Evolutionary conservation across 2,888 invertebrate genomes (phyloP), one percentile per base, ranked within the genome.

Genomic region (Callimorpha dominula): DNA sequence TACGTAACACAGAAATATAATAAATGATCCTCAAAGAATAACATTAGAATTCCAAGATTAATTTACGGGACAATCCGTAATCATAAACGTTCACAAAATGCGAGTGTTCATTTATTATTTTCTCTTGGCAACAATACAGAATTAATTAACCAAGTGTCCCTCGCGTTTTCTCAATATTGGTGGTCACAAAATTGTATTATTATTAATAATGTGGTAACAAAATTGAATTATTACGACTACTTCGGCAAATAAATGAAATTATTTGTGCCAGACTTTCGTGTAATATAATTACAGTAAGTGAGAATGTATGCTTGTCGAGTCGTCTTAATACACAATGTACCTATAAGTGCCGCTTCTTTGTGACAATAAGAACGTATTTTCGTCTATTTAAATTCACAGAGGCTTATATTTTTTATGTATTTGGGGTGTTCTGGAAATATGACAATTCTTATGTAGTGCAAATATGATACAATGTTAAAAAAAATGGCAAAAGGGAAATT

Each of bases 131-230:
- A 65, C 54, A 65, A 65, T 17, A 31, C 31, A 17, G 57, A 46
- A 65, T 60, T 49, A 71, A 65, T 57, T 57, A 57, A 60, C 40
- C 14, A 65, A 54, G 11, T 49, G 57, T 65, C 71, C 65, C 65
- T 57, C 4, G 49, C 40, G 46, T 14, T 70, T 15, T 60, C 65
- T 14, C 60, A 46, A 65, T 71, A 65, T 57, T 60, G 65, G 65
- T 65, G 31, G 50, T 65, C 49, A 50, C 65, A 40, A 17, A 71
- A 49, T 42, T 20, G 65, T 49, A 57, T 65, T 65, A 71, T 73
- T 69, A 66, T 74, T 80, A 79, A 76, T 80, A 79, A 70, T 11
- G 67, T 60, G 71, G 43, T 71, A 65, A 76, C 80, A 60, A 72
- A 72, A 68, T 62, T 12, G 42, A 70, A 76, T 76, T 64, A 71